Evolutionary conservation across 1,140 invertebrate species (phyloP).

Genomic region (Neelides sp.): DNA sequence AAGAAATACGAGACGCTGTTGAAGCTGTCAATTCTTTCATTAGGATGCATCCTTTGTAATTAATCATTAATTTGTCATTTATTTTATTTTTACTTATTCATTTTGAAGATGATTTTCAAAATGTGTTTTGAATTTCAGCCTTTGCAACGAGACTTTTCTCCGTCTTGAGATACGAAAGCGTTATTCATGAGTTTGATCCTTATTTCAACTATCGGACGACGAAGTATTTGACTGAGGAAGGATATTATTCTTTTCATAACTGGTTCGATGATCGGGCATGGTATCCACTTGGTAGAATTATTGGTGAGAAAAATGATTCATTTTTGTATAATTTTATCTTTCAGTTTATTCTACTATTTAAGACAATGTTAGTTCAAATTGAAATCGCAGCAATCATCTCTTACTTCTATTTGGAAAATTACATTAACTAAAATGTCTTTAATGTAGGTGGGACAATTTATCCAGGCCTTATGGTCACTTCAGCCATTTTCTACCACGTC

Average conservation of each 20-base stretch:
- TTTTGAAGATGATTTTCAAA: slow-evolving; percentile 7
- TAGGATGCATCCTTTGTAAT: slow-evolving; percentile 87
- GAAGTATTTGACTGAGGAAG: slow-evolving; percentile 83
- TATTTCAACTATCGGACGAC: slow-evolving; percentile 98
- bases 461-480: slow-evolving; percentile 94
- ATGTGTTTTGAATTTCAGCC: slow-evolving; percentile 50
- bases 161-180: slow-evolving; percentile 91
- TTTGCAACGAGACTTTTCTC: slow-evolving; percentile 91
- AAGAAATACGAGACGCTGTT: slow-evolving; percentile 92
- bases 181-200: slow-evolving; percentile 98
- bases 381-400: not conserved
- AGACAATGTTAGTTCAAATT: not conserved
- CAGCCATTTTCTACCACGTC: slow-evolving; percentile 76
- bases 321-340: slow-evolving; percentile 6
- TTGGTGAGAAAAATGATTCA: slow-evolving; percentile 48
- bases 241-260: slow-evolving; percentile 96
- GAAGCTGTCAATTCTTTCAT: slow-evolving; percentile 77
- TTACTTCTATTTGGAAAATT: not conserved
- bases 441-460: slow-evolving; percentile 75
- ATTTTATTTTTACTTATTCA: not conserved
- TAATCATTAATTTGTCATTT: slow-evolving; percentile 30
- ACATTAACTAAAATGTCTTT: not conserved
- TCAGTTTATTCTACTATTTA: not conserved
- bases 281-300: slow-evolving; percentile 94
- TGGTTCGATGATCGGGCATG: slow-evolving; percentile 98